phyloP scores from a whole-genome alignment of 2,113 vertebrate species.

The Catharus bicknelli region DNA sequence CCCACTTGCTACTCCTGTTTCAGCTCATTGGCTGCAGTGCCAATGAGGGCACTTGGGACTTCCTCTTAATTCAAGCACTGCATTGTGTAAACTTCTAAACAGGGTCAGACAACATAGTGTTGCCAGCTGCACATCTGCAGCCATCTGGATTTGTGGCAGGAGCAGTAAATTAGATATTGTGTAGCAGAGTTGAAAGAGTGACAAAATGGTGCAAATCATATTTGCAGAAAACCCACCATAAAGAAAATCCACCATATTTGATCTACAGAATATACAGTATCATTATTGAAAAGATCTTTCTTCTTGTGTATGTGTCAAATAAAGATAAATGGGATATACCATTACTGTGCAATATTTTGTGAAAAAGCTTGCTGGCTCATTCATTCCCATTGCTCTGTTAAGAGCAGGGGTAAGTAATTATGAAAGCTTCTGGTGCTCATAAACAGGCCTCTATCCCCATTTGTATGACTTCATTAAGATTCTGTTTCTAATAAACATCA shows the following conservation, averaged over 20 bases:
- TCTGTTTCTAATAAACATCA: conserved; percentile 2
- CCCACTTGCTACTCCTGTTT: conserved; percentile 34
- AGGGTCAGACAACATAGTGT: conserved; percentile 59
- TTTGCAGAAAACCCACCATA: conserved; percentile 15
- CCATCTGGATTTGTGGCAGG: conserved; percentile 51
- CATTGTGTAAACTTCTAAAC: conserved; percentile 58
- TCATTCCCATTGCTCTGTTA: not conserved
- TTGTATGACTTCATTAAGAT: not conserved
- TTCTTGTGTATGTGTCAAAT: not conserved
- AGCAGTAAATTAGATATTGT: conserved; percentile 42
- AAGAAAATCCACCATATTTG: not conserved
- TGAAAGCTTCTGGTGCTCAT: not conserved
- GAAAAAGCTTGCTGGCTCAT: not conserved
- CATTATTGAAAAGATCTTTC: not conserved
- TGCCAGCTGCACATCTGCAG: conserved; percentile 65
- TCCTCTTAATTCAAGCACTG: conserved; percentile 61
- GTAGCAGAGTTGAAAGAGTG: conserved; percentile 13
- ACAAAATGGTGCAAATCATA: not conserved
- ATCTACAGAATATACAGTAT: not conserved
- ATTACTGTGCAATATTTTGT: not conserved
- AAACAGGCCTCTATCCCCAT: not conserved
- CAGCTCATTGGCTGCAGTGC: conserved; percentile 44
- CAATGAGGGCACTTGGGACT: conserved; percentile 55
- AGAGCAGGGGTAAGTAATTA: not conserved
- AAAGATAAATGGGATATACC: not conserved